Percentiles rank a stretch among this genome's conserved stretches.
phyloP scores from a whole-genome alignment of 2,888 invertebrate species.

The Azorinus chamasolen region DNA sequence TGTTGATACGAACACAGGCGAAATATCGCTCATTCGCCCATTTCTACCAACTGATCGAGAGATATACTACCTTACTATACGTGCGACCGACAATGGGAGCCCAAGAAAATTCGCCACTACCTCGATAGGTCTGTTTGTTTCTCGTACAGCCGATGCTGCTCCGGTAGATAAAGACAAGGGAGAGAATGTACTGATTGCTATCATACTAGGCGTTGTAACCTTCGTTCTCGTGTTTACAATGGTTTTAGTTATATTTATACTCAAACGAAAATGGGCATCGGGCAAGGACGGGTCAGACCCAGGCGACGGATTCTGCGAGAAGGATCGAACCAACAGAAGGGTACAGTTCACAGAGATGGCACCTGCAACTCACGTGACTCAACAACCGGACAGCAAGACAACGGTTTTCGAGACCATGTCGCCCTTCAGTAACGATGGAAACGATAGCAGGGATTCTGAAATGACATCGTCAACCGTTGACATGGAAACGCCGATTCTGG shows the following conservation, averaged over 20 bases:
- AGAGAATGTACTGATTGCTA: slow-evolving; percentile 67
- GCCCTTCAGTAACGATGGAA: slow-evolving; percentile 41
- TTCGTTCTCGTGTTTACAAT: slow-evolving; percentile 68
- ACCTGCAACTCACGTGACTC: background rate
- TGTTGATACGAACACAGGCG: slow-evolving; percentile 63
- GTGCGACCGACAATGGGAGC: slow-evolving; percentile 66
- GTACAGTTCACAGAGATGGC: slow-evolving; percentile 52
- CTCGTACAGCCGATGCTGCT: slow-evolving; percentile 28
- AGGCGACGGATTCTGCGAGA: slow-evolving; percentile 47
- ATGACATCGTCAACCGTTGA: slow-evolving; percentile 52
- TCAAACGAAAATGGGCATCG: slow-evolving; percentile 49
- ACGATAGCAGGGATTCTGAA: slow-evolving; percentile 57
- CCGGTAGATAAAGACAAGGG: slow-evolving; percentile 35
- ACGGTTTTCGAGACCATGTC: slow-evolving; percentile 34
- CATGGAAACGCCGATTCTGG: slow-evolving; percentile 56
- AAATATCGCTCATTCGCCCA: slow-evolving; percentile 57
- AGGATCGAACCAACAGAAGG: slow-evolving; percentile 33
- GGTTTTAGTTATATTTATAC: slow-evolving; percentile 63
- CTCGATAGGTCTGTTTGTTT: slow-evolving; percentile 60
- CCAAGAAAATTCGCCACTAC: slow-evolving; percentile 59
- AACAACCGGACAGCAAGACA: slow-evolving; percentile 1
- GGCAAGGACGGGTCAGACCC: slow-evolving; percentile 25
- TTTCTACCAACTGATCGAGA: slow-evolving; percentile 50
- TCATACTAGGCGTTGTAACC: slow-evolving; percentile 62
- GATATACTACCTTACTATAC: slow-evolving; percentile 56